Conservation (phyloP, 53 echinoderm and acorn worm species). For the Henricia sp. region DNA sequence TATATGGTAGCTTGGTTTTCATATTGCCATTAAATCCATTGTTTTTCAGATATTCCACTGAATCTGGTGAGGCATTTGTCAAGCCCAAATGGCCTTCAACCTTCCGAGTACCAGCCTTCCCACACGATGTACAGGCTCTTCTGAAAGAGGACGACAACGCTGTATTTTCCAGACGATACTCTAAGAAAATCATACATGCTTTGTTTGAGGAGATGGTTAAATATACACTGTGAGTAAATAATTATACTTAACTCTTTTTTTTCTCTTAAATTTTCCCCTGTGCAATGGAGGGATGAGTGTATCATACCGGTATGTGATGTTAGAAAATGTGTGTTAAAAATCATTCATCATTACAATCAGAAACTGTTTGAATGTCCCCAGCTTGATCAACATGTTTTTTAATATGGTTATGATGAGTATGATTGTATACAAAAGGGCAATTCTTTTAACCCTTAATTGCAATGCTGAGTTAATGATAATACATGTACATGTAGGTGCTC, state of each 20-base stretch:
- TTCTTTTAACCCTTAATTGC: too few species aligned
- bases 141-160: constrained; percentile 10
- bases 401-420: too few species aligned
- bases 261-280: neutral
- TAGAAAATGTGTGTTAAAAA: neutral
- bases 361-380: too few species aligned
- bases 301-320: neutral
- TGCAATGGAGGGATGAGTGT: neutral
- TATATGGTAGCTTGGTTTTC: neutral
- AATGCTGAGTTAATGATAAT: too few species aligned
- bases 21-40: neutral
- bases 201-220: constrained; percentile 23
- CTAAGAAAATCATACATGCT: constrained; percentile 1
- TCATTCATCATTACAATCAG: too few species aligned
- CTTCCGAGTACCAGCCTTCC: neutral
- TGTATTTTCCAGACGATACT: constrained; percentile 22
- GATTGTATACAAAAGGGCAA: too few species aligned
- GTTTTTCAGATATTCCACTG: neutral
- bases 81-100: constrained; percentile 16
- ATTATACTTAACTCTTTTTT: neutral
- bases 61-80: neutral
- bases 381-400: too few species aligned
- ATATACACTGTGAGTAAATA: constrained; percentile 21
- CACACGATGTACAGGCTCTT: constrained; percentile 6
- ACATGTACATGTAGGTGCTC: too few species aligned